A percentile compares a stretch with the other conserved stretches of the same genome.
Conservation (phyloP, 2,113 vertebrate species). For the Gymnorhina tibicen region DNA sequence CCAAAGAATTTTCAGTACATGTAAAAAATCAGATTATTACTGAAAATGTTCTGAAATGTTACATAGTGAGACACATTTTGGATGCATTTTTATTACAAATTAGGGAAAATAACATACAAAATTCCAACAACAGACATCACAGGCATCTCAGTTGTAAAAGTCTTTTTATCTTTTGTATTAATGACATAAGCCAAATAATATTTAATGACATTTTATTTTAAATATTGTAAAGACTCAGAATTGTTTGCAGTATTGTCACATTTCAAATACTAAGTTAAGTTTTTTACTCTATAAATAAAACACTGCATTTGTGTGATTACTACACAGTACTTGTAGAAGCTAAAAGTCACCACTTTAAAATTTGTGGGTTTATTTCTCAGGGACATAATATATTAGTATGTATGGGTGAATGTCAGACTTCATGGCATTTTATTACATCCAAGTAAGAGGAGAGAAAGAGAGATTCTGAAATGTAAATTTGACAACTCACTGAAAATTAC, state of each 20-base stretch:
- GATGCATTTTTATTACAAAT: not conserved
- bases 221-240: not conserved
- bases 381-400: not conserved
- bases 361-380: not conserved
- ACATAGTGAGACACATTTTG: not conserved
- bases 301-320: not conserved
- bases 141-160: not conserved
- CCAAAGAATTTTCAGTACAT: not conserved
- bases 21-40: not conserved
- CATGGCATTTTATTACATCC: not conserved
- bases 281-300: not conserved
- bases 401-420: not conserved
- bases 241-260: not conserved
- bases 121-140: not conserved
- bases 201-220: not conserved
- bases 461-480: constrained; percentile 37
- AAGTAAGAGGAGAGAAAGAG: not conserved
- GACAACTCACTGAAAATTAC: not conserved
- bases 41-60: not conserved
- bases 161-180: not conserved
- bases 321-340: not conserved
- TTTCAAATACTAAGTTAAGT: not conserved
- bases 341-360: not conserved
- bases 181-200: not conserved
- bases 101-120: not conserved